Evolutionary conservation across 1,140 invertebrate species (phyloP).

Genomic region (Gryllus bimaculatus): DNA sequence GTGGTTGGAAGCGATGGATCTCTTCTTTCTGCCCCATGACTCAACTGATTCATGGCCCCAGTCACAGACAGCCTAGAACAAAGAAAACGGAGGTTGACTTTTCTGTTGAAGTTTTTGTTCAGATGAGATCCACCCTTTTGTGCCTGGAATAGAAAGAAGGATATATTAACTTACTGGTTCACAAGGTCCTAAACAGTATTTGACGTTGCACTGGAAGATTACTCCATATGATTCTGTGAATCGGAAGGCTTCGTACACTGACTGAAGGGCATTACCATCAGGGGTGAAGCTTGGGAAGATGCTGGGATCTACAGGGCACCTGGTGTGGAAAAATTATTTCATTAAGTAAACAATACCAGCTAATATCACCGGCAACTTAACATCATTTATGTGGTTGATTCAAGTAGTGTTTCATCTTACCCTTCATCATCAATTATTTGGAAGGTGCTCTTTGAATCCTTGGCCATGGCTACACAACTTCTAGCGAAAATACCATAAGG

Average conservation of each 20-base stretch:
- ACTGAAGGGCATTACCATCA: constrained; percentile 79
- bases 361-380: background rate
- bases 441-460: constrained; percentile 91
- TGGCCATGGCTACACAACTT: constrained; percentile 93
- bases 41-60: constrained; percentile 79
- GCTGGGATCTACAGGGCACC: constrained; percentile 83
- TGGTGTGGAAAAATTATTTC: constrained; percentile 31
- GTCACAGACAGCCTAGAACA: constrained; percentile 66
- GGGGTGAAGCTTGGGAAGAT: constrained; percentile 87
- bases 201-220: constrained; percentile 95
- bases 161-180: constrained; percentile 62
- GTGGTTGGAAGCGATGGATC: constrained; percentile 45
- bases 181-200: constrained; percentile 89
- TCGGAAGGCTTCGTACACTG: constrained; percentile 86
- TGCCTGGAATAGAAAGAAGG: background rate
- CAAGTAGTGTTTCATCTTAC: constrained; percentile 36
- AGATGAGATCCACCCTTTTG: background rate
- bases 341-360: background rate
- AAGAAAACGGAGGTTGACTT: background rate
- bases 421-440: constrained; percentile 93
- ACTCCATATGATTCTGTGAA: constrained; percentile 94
- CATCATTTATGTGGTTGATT: background rate
- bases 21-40: constrained; percentile 80
- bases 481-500: constrained; percentile 92
- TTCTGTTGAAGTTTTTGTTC: constrained; percentile 8